Evolutionary conservation across 1,140 invertebrate genomes (phyloP), one percentile per base, ranked within the genome.

Genomic region (Drosophila leontia): DNA sequence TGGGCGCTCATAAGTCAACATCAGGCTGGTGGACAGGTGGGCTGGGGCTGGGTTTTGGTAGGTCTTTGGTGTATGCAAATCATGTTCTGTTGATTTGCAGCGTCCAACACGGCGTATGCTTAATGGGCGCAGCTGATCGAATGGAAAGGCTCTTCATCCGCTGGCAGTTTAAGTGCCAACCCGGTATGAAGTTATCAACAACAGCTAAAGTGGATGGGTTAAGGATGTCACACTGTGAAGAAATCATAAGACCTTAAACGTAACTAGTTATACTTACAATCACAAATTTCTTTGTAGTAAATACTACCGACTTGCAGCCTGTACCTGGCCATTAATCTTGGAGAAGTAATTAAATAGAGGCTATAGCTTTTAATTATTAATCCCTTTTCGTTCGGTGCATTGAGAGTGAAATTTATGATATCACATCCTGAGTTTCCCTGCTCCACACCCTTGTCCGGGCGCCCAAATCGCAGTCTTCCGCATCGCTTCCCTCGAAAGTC

Each of bases 41-140:
- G 8, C 53, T 8, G 23, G 26, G 9, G 37, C n/a, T 32, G 51
- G 41, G 29, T 55, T 39, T 34, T 48, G 17, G 19, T 60, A 50
- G 47, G 71, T 44, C 53, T 50, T 39, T 15, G 55, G 26, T 48
- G 47, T 34, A 69, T 75, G 75, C 45, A 74, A 78, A 74, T 77
- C 63, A 61, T 53, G 75, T 77, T 62, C 47, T 48, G 44, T n/a
- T 57, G 55, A 77, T 55, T 59, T 67, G 48, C 56, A 53, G 61
- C 45, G 62, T 77, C 62, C 75, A 68, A 47, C 75, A 42, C 45
- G 75, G 55, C 84, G 84, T 88, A 84, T 87, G 80, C 80, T 82
- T 88, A 84, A 84, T 80, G 79, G 65, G 67, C 60, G 51, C 45
- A 68, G 70, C 55, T 74, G 80, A 70, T 58, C 69, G 64, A 78